phyloP scores from a whole-genome alignment of 2,888 invertebrate species.

The Campoplex capitator region DNA sequence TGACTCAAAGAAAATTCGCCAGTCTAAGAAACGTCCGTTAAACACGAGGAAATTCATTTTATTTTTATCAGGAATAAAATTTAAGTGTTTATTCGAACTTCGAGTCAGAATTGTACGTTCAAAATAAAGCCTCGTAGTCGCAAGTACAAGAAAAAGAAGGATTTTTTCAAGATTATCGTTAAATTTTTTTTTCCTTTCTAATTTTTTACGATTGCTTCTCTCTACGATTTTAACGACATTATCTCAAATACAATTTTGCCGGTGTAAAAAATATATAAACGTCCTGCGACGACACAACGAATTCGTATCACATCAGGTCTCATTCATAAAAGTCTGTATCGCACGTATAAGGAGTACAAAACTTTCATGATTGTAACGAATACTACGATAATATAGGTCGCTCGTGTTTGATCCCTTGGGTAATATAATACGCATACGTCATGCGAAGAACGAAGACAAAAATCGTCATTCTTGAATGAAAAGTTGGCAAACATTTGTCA shows the following conservation, averaged over 20 bases:
- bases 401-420: constrained; percentile 27
- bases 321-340: constrained; percentile 51
- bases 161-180: too few species aligned
- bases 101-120: too few species aligned
- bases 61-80: too few species aligned
- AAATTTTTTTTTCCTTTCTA: too few species aligned
- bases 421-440: constrained; percentile 7
- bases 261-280: background rate
- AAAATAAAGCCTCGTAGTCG: too few species aligned
- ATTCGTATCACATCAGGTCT: constrained; percentile 11
- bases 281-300: background rate
- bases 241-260: background rate
- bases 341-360: background rate
- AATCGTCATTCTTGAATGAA: constrained; percentile 48
- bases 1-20: too few species aligned
- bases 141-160: too few species aligned
- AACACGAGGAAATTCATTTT: too few species aligned
- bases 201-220: background rate
- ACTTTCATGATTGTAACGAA: constrained; percentile 33
- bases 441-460: constrained; percentile 15
- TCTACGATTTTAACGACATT: background rate
- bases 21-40: too few species aligned
- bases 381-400: constrained; percentile 39
- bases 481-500: constrained; percentile 14
- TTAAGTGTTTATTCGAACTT: too few species aligned